A percentile compares a stretch with the other conserved stretches of the same genome.
Evolutionary conservation across 92 coral and sea anemone species (phyloP).

Genomic region (Porites rus): DNA sequence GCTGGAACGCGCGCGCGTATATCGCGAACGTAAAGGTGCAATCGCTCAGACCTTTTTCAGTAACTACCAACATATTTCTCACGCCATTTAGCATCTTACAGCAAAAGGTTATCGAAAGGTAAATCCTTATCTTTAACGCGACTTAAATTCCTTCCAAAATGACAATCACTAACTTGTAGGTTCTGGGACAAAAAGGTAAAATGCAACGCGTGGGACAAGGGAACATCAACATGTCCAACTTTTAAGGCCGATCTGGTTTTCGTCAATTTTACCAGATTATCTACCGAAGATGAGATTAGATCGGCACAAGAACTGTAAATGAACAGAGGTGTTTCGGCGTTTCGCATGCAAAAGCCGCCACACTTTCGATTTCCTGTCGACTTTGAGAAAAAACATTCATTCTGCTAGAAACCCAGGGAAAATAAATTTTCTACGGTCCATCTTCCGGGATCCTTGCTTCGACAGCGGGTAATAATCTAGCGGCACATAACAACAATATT

Average conservation of each 20-base stretch:
- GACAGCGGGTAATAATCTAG: too few species aligned
- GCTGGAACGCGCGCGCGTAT: too few species aligned
- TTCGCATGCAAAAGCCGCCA: conserved; percentile 9
- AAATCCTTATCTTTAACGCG: conserved; percentile 7
- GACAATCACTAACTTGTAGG: background rate
- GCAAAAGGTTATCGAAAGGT: conserved; percentile 16
- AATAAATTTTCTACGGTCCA: background rate
- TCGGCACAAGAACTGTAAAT: background rate
- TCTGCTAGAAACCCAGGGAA: background rate
- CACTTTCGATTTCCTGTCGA: conserved; percentile 10
- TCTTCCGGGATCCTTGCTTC: background rate
- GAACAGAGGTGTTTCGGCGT: background rate
- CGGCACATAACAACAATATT: background rate
- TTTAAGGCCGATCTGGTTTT: background rate
- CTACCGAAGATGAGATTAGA: background rate
- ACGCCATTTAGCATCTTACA: background rate
- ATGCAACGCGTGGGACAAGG: background rate
- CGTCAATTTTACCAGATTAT: background rate
- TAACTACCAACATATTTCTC: background rate
- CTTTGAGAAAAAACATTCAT: too few species aligned
- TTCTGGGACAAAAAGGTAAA: background rate
- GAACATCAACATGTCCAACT: background rate
- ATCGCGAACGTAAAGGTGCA: too few species aligned
- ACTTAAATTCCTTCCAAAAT: background rate
- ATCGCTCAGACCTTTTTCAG: too few species aligned